phyloP scores from a whole-genome alignment of 2,888 invertebrate genomes.

The Mythimna albipuncta region DNA sequence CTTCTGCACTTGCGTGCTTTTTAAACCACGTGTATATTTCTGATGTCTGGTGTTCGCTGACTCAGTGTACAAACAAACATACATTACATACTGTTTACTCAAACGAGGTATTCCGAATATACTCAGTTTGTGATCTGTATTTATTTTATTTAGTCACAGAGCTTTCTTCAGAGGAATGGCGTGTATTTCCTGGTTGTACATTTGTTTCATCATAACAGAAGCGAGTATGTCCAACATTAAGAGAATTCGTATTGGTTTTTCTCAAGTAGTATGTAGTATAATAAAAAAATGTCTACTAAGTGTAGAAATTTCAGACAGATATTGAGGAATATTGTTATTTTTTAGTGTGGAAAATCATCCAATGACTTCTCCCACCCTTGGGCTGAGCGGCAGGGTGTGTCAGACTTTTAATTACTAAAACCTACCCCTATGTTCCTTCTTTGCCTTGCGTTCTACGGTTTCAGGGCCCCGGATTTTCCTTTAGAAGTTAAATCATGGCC shows the following conservation, averaged over 20 bases:
- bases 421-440: no score
- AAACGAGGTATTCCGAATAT: constrained; percentile 15
- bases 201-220: constrained; percentile 13
- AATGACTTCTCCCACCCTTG: no score
- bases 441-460: no score
- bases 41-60: constrained; percentile 55
- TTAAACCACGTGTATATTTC: constrained; percentile 12
- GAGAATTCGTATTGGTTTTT: not conserved
- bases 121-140: constrained; percentile 9
- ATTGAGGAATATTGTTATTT: no score
- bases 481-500: no score
- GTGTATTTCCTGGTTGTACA: constrained; percentile 10
- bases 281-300: no score
- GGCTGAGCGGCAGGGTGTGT: no score
- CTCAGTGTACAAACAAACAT: constrained; percentile 53
- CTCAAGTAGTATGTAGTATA: not conserved
- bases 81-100: constrained; percentile 52
- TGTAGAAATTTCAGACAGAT: no score
- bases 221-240: not conserved
- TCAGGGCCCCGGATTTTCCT: no score
- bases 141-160: constrained; percentile 38
- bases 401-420: no score
- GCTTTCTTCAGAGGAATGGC: constrained; percentile 23
- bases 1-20: not conserved
- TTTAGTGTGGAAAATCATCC: no score